Evolutionary conservation across 2,888 invertebrate genomes (phyloP), one percentile per base, ranked within the genome.

Genomic region (Metacarcinus magister): DNA sequence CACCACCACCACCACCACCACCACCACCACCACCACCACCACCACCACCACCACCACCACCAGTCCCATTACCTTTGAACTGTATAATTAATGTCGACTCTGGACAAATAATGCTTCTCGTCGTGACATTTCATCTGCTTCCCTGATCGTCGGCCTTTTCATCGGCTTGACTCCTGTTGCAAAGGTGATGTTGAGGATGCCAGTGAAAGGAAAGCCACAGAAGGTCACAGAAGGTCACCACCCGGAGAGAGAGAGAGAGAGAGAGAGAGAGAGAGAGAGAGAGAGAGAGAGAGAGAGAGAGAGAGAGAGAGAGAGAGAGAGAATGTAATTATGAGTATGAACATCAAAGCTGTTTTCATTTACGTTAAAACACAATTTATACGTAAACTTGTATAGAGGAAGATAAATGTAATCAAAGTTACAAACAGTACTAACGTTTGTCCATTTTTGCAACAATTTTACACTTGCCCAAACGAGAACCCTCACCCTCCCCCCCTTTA

Each of bases 291-390:
- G 75, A 75, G 75, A 75, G 75, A 75, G 75, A 75, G 75, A 75
- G 75, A 75, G 75, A 75, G 75, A 75, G 75, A 75, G 75, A 75
- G 75, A 75, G 75, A 75, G 75, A 75, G 75, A 75, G 75, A 75
- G 75, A 75, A 75, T 75, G 23, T 75, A n/a, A 75, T 75, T 75
- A 75, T 75, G n/a, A 23, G 75, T 75, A 75, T 75, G 75, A n/a
- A 75, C 28, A 75, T 75, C 75, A 75, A 23, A 75, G 75, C n/a
- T 75, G 75, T 3, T 19, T 75, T 28, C 19, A 75, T 75, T 75
- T 75, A 75, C 28, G 28, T 75, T 28, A 75, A 75, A 75, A 28
- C n/a, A 75, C 75, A 75, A 75, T 75, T n/a, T 23, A 75, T n/a
- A 75, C 75, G 75, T 75, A 75, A 75, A 75, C 75, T 75, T 23